These are phyloP conservation scores for Sinotaia quadrata DNA, from an alignment of 2,888 invertebrate species.

Conservation along the genomic window DNA sequence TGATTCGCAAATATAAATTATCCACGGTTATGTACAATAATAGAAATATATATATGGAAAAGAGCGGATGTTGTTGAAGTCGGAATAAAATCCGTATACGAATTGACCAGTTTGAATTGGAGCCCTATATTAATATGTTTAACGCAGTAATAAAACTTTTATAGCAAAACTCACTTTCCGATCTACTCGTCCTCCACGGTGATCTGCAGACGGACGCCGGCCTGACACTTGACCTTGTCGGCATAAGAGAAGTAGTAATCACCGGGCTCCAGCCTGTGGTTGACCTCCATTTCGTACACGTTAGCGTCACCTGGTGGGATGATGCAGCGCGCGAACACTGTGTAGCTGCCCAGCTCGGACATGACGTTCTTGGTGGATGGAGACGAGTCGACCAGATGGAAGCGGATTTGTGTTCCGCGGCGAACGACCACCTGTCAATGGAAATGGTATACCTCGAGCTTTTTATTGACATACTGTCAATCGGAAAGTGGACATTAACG, in stretches of 20 bases:
- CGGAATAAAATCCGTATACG: too few species aligned
- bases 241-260: conserved; percentile 31
- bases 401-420: conserved; percentile 32
- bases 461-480: too few species aligned
- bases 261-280: conserved; percentile 28
- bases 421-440: conserved; percentile 18
- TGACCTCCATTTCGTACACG: conserved; percentile 18
- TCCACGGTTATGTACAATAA: too few species aligned
- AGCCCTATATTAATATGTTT: too few species aligned
- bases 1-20: too few species aligned
- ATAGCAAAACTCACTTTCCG: too few species aligned
- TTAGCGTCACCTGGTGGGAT: conserved; percentile 34
- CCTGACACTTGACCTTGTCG: conserved; percentile 19
- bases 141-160: too few species aligned
- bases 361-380: background rate
- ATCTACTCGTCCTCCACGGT: conserved; percentile 26
- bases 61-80: too few species aligned
- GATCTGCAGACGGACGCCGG: conserved; percentile 25
- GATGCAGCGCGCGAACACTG: conserved; percentile 26
- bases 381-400: conserved; percentile 14
- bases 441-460: too few species aligned
- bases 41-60: too few species aligned
- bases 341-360: conserved; percentile 35
- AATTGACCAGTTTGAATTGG: too few species aligned
- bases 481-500: too few species aligned